Percentiles rank a stretch among this genome's conserved stretches.
phyloP scores from a whole-genome alignment of 2,113 vertebrate genomes.

The Corythornis cristatus region DNA sequence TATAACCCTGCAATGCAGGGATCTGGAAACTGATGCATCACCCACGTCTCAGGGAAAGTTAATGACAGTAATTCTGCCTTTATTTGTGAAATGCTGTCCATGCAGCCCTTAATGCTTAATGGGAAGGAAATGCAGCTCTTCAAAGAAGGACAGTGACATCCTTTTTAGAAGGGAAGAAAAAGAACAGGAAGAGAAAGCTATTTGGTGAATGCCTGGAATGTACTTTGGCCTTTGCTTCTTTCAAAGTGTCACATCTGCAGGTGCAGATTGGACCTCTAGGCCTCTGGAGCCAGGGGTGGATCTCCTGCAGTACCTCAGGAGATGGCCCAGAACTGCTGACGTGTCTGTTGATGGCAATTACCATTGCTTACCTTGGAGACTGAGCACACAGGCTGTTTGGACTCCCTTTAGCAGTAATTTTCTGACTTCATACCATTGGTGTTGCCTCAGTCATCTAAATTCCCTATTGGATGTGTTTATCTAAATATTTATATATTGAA shows the following conservation, averaged over 20 bases:
- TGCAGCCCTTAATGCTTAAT: conserved; percentile 32
- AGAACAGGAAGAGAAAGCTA: neutral
- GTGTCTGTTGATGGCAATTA: neutral
- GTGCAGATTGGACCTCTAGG: neutral
- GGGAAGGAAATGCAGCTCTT: neutral
- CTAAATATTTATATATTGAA: neutral
- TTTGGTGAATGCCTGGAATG: conserved; percentile 6
- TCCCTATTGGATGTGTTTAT: neutral
- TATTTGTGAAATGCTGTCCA: conserved; percentile 48
- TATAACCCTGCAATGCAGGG: conserved; percentile 17
- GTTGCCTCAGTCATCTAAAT: neutral
- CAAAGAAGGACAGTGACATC: neutral
- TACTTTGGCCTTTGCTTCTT: neutral
- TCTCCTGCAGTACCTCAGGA: neutral
- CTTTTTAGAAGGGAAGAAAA: neutral
- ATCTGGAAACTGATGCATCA: conserved; percentile 29
- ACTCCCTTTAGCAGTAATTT: neutral
- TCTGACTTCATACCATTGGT: neutral
- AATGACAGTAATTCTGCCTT: conserved; percentile 63
- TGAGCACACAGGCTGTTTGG: neutral
- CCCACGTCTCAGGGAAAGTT: conserved; percentile 19
- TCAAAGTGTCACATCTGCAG: neutral
- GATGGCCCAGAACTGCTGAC: neutral
- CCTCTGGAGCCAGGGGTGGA: neutral
- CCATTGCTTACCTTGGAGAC: neutral